phyloP scores from a whole-genome alignment of 2,113 vertebrate species.

The Xenopus laevis region DNA sequence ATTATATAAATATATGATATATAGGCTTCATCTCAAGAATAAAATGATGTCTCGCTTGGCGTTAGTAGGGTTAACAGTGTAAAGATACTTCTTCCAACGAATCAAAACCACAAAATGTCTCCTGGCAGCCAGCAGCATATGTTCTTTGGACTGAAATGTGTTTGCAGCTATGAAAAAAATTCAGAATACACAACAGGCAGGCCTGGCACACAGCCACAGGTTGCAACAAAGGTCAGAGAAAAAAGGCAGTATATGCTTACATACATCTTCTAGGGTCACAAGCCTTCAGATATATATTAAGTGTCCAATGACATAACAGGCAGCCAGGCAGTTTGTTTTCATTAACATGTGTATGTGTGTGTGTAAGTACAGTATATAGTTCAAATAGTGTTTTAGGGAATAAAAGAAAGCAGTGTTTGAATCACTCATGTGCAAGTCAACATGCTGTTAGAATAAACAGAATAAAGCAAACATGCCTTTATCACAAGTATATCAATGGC shows the following conservation, averaged over 20 bases:
- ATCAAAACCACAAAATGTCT: conserved; percentile 51
- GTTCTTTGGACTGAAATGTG: conserved; percentile 53
- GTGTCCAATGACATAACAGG: conserved; percentile 23
- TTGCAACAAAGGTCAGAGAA: conserved; percentile 33
- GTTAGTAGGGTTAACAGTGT: conserved; percentile 40
- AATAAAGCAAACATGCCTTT: too few relatives aligned
- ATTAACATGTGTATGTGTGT: not conserved
- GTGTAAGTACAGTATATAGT: conserved; percentile 27
- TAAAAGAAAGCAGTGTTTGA: too few relatives aligned
- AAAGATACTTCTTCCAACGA: conserved; percentile 56
- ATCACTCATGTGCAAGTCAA: too few relatives aligned
- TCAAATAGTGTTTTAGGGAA: conserved; percentile 28
- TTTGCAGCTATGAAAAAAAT: conserved; percentile 56
- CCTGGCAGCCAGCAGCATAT: conserved; percentile 52
- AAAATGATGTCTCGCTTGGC: too few relatives aligned
- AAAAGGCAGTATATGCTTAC: conserved; percentile 45
- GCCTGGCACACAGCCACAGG: conserved; percentile 62
- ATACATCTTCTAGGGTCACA: conserved; percentile 38
- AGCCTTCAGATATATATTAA: conserved; percentile 47
- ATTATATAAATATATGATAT: too few relatives aligned
- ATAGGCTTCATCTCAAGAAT: too few relatives aligned
- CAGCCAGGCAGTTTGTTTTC: too few relatives aligned
- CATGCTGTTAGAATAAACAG: too few relatives aligned
- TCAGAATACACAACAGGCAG: conserved; percentile 58
- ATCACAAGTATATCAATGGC: too few relatives aligned